Base-by-base conservation (phyloP, 2,797 vertebrate species). In the Borostomias antarcticus region DNA sequence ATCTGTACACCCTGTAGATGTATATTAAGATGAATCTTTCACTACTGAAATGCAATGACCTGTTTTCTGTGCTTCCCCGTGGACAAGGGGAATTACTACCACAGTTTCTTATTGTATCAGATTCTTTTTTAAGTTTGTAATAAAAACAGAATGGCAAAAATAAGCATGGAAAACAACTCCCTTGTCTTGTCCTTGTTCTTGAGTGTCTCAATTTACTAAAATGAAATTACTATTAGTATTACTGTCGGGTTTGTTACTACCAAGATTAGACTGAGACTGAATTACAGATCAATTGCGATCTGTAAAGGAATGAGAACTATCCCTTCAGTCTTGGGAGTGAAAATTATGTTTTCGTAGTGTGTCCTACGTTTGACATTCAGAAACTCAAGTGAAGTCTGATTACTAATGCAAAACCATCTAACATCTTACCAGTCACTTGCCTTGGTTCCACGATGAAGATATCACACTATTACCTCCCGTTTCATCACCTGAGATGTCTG, bases 121-220 rank as follows among this genome's bases (percentile, higher is more conserved):
- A 94, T 95, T 94, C 94, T 96, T 98, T 97, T 98, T 96, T 95
- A 96, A 95, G 95, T 98, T 98, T 98, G 93, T 97, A 98, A 98
- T 98, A 98, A 98, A 95, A n/a, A 96, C 69, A 83, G 85, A 85
- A 79, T 84, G 85, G 81, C 83, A 78, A 88, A 85, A 82, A 69
- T 76, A 77, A 83, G 89, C 91, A 90, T 89, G 88, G 81, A 66
- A 87, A 86, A 81, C 66, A 83, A 64, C 25, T 32, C 63, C 1
- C 66, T 70, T 82, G 80, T 77, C 76, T 82, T 59, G 35, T 85
- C 74, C 52, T 88, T 58, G 48, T 81, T 82, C n/a, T 45, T 51
- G 64, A 66, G 50, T 65, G 5, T 48, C 28, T 58, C 21, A 50
- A 1, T 29, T 26, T 66, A 43, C 17, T 28, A 6, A 30, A 61